Percentiles rank a stretch among this genome's conserved stretches.
Conservation (phyloP, 2,888 invertebrate genomes). For the Helicoverpa assulta region DNA sequence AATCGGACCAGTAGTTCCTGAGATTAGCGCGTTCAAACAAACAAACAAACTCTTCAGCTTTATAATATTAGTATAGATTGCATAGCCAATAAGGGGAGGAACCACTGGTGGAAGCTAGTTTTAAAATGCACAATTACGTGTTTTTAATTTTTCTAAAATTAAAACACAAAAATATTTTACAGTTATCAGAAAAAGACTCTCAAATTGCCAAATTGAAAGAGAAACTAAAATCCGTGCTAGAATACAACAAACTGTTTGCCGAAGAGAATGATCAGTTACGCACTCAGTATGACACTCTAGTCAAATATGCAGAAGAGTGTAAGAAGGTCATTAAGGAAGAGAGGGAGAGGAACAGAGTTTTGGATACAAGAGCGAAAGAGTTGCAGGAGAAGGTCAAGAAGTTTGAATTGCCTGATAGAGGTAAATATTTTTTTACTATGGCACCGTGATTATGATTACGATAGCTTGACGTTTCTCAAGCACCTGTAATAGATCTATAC, state of each 20-base stretch:
- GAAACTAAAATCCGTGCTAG: constrained; percentile 90
- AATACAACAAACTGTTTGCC: constrained; percentile 91
- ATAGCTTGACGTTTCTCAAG: too few species aligned
- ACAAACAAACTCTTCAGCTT: too few species aligned
- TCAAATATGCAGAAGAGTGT: constrained; percentile 88
- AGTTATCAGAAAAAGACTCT: constrained; percentile 91
- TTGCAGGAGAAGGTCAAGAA: constrained; percentile 81
- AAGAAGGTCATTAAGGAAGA: constrained; percentile 86
- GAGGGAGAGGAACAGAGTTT: constrained; percentile 75
- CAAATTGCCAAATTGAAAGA: constrained; percentile 91
- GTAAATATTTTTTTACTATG: constrained; percentile 65
- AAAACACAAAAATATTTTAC: constrained; percentile 24
- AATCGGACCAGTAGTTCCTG: too few species aligned
- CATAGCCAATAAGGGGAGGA: too few species aligned
- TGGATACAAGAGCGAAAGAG: constrained; percentile 78
- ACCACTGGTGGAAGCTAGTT: too few species aligned
- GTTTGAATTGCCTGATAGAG: constrained; percentile 83
- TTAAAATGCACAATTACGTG: too few species aligned
- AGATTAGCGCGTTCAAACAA: too few species aligned
- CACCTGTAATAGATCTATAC: too few species aligned
- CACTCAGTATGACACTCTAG: constrained; percentile 85
- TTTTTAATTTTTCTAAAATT: too few species aligned
- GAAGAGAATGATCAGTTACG: constrained; percentile 91
- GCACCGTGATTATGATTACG: background rate
- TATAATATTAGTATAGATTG: too few species aligned